Evolutionary conservation across 2,113 vertebrate genomes (phyloP).

Genomic region (Empidonax alnorum): DNA sequence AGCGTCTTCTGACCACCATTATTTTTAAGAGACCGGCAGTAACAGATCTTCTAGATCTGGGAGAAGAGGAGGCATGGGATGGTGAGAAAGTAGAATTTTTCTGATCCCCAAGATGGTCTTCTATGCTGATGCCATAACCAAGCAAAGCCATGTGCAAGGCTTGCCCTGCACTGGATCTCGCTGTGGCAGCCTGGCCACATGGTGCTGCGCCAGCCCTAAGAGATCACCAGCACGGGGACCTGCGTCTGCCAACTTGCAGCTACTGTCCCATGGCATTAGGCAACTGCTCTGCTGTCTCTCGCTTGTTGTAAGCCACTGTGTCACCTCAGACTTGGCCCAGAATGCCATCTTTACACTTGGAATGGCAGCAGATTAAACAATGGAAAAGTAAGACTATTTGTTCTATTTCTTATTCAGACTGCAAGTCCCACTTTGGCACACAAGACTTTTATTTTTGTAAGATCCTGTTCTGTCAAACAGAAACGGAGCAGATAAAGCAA

Average conservation of each 20-base stretch:
- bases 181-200: not conserved
- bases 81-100: not conserved
- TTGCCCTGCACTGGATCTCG: not conserved
- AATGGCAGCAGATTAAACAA: not conserved
- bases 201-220: not conserved
- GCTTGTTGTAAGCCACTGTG: accelerated
- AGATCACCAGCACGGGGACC: accelerated
- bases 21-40: not conserved
- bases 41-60: not conserved
- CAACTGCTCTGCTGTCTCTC: not conserved
- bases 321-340: not conserved
- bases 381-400: not conserved
- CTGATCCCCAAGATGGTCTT: not conserved
- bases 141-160: not conserved
- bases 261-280: accelerated
- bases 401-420: not conserved
- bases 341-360: not conserved
- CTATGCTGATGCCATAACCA: no score
- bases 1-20: not conserved
- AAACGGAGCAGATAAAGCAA: not conserved
- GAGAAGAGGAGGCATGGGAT: not conserved
- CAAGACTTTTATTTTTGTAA: not conserved
- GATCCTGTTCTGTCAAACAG: not conserved
- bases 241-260: accelerated
- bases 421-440: not conserved